Evolutionary conservation across 2,797 vertebrate genomes (phyloP).

Genomic region (Pampus argenteus): DNA sequence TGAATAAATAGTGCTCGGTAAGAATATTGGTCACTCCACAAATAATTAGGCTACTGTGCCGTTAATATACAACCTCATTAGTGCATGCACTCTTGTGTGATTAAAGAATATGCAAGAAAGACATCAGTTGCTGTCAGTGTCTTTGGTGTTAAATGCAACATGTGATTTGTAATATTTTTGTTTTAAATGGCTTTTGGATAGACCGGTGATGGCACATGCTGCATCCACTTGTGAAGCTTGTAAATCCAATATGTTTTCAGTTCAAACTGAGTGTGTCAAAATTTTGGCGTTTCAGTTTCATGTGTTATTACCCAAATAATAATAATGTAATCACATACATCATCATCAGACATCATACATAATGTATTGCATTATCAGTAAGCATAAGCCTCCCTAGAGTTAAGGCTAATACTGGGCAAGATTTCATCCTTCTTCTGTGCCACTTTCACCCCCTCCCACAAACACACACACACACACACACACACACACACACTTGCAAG

Average conservation of each 20-base stretch:
- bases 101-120: not conserved
- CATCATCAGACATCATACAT: not conserved
- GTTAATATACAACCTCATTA: not conserved
- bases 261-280: not conserved
- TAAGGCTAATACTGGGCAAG: not conserved
- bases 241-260: not conserved
- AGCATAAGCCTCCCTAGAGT: not conserved
- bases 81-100: not conserved
- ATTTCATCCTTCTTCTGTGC: conserved; percentile 24
- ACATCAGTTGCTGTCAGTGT: not conserved
- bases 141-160: not conserved
- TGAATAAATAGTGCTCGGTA: not conserved
- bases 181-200: not conserved
- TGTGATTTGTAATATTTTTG: not conserved
- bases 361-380: not conserved
- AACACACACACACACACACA: not conserved
- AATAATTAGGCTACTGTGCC: not conserved
- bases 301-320: not conserved
- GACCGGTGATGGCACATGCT: not conserved
- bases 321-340: not conserved
- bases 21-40: not conserved
- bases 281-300: not conserved
- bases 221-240: not conserved
- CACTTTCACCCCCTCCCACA: conserved; percentile 25
- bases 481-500: conserved; percentile 13